Conservation (phyloP, 2,888 invertebrate genomes). For the Choreutis nemorana region DNA sequence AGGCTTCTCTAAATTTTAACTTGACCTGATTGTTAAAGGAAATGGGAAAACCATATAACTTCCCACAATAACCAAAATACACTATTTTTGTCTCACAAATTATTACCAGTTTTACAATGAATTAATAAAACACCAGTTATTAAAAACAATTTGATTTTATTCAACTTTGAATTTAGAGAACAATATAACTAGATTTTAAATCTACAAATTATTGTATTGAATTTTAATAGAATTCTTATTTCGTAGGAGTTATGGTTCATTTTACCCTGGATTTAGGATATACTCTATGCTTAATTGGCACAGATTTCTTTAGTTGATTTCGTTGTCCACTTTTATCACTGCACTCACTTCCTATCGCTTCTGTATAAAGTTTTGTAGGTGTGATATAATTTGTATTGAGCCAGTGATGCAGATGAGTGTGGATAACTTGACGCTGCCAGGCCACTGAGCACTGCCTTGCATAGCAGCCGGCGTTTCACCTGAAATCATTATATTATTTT, state of each 20-base stretch:
- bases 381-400: too few species aligned
- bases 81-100: too few species aligned
- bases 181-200: slow-evolving; percentile 16
- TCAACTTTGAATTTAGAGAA: slow-evolving; percentile 32
- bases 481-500: slow-evolving; percentile 36
- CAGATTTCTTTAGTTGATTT: slow-evolving; percentile 16
- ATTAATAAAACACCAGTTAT: neutral
- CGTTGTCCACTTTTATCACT: slow-evolving; percentile 26
- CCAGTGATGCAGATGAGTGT: slow-evolving; percentile 20
- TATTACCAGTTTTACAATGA: too few species aligned
- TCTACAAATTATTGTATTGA: neutral
- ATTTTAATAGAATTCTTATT: neutral
- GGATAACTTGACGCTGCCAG: slow-evolving; percentile 30
- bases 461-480: slow-evolving; percentile 88
- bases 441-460: slow-evolving; percentile 73
- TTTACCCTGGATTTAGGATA: slow-evolving; percentile 47
- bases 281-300: slow-evolving; percentile 20
- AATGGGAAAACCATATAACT: too few species aligned
- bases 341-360: slow-evolving; percentile 12
- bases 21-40: too few species aligned
- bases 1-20: too few species aligned
- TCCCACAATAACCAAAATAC: too few species aligned
- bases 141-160: slow-evolving; percentile 27
- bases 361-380: slow-evolving; percentile 15
- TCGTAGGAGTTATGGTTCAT: too few species aligned